Conservation (phyloP, 2,888 invertebrate species). For the Drosophila fungiperda region DNA sequence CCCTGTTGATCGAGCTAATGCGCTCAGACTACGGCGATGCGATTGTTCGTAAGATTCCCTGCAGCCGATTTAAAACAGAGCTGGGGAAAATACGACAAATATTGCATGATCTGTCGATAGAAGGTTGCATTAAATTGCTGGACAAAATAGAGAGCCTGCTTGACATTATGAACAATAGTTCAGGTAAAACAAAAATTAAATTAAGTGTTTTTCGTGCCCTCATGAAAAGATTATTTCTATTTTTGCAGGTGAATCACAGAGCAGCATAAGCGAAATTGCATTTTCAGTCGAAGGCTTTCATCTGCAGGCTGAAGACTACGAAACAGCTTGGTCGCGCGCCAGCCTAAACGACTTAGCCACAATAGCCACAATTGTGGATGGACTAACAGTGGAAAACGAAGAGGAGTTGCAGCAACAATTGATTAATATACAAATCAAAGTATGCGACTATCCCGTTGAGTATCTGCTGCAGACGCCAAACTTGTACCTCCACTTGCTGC, state of each 20-base stretch:
- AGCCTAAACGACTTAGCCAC: constrained; percentile 74
- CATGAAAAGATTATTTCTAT: background rate
- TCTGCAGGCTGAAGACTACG: constrained; percentile 63
- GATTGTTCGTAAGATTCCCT: constrained; percentile 68
- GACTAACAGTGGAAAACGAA: constrained; percentile 25
- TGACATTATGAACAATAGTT: background rate
- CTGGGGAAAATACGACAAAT: constrained; percentile 73
- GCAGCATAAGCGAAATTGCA: background rate
- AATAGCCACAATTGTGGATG: constrained; percentile 73
- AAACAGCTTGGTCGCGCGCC: constrained; percentile 79
- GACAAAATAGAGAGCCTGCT: background rate
- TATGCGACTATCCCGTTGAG: constrained; percentile 84
- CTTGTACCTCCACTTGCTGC: constrained; percentile 75
- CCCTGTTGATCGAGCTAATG: constrained; percentile 77
- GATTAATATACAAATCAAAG: constrained; percentile 73
- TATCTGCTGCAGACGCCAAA: constrained; percentile 83
- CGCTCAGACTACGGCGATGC: constrained; percentile 69
- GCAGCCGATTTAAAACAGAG: constrained; percentile 72
- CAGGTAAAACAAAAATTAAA: background rate
- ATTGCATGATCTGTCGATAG: background rate
- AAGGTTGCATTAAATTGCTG: background rate
- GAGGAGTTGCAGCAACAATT: constrained; percentile 71
- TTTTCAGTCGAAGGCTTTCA: constrained; percentile 14
- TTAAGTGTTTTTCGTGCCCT: background rate
- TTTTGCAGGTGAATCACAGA: constrained; percentile 17